Percentiles rank a stretch among this genome's conserved stretches.
phyloP scores from a whole-genome alignment of 1,140 invertebrate species.

The Linepithema humile region DNA sequence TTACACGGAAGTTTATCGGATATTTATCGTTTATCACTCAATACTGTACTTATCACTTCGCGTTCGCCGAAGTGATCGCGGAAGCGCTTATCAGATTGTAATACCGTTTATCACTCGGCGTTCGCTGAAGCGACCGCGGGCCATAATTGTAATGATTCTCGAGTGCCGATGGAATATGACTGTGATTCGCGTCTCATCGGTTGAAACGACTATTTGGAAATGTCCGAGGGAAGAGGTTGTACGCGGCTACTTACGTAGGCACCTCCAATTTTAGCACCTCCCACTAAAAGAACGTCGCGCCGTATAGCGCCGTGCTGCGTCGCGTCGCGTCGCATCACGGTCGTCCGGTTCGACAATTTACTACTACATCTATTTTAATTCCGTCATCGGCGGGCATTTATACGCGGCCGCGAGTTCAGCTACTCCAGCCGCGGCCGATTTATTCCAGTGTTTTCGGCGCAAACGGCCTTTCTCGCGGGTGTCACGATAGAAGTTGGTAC shows the following conservation, averaged over 20 bases:
- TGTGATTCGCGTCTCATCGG: slow-evolving; percentile 60
- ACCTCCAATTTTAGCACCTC: slow-evolving; percentile 78
- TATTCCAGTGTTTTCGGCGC: slow-evolving; percentile 18
- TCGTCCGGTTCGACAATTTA: slow-evolving; percentile 54
- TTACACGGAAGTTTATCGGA: background rate
- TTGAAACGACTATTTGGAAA: slow-evolving; percentile 72
- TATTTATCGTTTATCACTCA: background rate
- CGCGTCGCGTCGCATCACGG: background rate
- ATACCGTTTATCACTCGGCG: too few species aligned
- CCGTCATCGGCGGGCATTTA: slow-evolving; percentile 64
- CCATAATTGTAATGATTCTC: background rate
- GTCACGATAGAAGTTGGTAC: background rate
- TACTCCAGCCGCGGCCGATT: background rate
- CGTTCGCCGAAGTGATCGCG: too few species aligned
- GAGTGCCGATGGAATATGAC: background rate
- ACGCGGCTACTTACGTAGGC: slow-evolving; percentile 64
- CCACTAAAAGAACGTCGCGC: slow-evolving; percentile 64
- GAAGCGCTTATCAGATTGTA: background rate
- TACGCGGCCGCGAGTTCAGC: background rate
- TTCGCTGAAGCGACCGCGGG: background rate
- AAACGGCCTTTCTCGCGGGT: background rate
- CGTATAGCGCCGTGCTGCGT: too few species aligned
- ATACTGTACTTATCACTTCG: too few species aligned
- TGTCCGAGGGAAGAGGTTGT: slow-evolving; percentile 60
- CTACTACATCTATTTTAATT: slow-evolving; percentile 71